A percentile compares a stretch with the other conserved stretches of the same genome.
Evolutionary conservation across 92 coral and sea anemone genomes (phyloP).

Genomic region (Isaurus tuberculatus): DNA sequence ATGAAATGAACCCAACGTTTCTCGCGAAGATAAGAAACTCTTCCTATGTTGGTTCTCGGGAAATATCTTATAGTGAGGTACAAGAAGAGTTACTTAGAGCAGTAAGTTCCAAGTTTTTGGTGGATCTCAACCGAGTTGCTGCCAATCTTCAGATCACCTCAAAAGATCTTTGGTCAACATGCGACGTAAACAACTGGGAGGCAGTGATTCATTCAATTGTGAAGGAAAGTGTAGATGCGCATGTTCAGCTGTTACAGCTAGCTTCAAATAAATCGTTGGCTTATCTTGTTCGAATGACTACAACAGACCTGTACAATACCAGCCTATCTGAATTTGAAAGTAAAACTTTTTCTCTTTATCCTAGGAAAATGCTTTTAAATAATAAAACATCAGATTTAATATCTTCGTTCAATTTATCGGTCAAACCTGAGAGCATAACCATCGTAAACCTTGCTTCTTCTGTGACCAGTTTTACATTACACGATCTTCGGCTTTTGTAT

Average conservation of each 20-base stretch:
- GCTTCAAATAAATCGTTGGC: slow-evolving; percentile 63
- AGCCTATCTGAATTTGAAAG: slow-evolving; percentile 56
- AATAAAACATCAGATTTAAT: slow-evolving; percentile 4
- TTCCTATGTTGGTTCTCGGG: background rate
- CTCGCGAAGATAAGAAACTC: slow-evolving; percentile 7
- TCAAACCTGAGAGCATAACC: background rate
- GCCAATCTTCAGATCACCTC: slow-evolving; percentile 52
- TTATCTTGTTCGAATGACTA: slow-evolving; percentile 43
- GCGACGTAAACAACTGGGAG: slow-evolving; percentile 76
- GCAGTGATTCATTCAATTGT: slow-evolving; percentile 70
- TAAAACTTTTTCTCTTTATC: background rate
- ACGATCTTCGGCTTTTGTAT: slow-evolving; percentile 68
- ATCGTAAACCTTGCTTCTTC: background rate
- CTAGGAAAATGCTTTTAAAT: background rate
- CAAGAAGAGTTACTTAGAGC: slow-evolving; percentile 55
- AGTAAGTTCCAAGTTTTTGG: slow-evolving; percentile 50
- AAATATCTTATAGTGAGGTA: slow-evolving; percentile 22
- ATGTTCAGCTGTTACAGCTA: slow-evolving; percentile 47
- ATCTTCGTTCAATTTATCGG: background rate
- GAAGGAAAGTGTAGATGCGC: slow-evolving; percentile 58
- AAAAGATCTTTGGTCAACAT: slow-evolving; percentile 55
- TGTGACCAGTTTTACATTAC: slow-evolving; percentile 24
- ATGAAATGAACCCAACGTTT: slow-evolving; percentile 2
- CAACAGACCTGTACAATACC: slow-evolving; percentile 53
- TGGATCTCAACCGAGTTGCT: slow-evolving; percentile 63